These are phyloP conservation scores for Ceratina japonica DNA, from an alignment of 1,140 invertebrate genomes.

Conservation along the genomic window DNA sequence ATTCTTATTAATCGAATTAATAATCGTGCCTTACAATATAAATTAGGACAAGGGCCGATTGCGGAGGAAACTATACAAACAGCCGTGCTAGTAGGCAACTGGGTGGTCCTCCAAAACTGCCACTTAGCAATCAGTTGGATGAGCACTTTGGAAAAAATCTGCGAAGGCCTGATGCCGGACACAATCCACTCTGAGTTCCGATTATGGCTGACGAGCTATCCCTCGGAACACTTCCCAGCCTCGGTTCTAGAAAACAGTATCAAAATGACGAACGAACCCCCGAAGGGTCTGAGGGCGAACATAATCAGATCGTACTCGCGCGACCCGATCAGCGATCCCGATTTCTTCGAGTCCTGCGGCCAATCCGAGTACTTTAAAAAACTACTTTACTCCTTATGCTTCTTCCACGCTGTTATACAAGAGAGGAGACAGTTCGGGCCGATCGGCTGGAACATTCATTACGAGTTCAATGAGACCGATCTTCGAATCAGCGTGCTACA, in stretches of 20 bases:
- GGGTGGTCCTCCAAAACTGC: slow-evolving; percentile 97
- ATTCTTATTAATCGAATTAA: no score
- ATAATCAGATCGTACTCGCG: slow-evolving; percentile 88
- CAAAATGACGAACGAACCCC: slow-evolving; percentile 98
- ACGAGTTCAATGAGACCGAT: slow-evolving; percentile 98
- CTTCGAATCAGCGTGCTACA: slow-evolving; percentile 93
- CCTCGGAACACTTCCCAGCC: slow-evolving; percentile 94
- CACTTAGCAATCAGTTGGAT: slow-evolving; percentile 97
- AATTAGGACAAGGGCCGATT: slow-evolving; percentile 89
- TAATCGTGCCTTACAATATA: no score
- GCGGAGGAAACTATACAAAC: slow-evolving; percentile 93
- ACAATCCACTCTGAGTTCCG: slow-evolving; percentile 93
- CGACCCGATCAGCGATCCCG: slow-evolving; percentile 92
- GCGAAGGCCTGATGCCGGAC: slow-evolving; percentile 88
- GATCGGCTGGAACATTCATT: slow-evolving; percentile 96
- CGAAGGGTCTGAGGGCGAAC: slow-evolving; percentile 89
- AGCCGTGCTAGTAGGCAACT: slow-evolving; percentile 89
- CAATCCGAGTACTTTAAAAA: slow-evolving; percentile 90
- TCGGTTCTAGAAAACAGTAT: slow-evolving; percentile 95
- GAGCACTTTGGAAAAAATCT: slow-evolving; percentile 91
- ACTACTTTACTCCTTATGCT: slow-evolving; percentile 93
- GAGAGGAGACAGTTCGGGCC: slow-evolving; percentile 95
- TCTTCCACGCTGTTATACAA: slow-evolving; percentile 96
- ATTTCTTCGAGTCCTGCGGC: slow-evolving; percentile 92
- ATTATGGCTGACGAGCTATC: slow-evolving; percentile 96